Percentiles rank a stretch among this genome's conserved stretches.
Evolutionary conservation across 2,113 vertebrate genomes (phyloP).

Genomic region (Ophthalmolycus amberensis): DNA sequence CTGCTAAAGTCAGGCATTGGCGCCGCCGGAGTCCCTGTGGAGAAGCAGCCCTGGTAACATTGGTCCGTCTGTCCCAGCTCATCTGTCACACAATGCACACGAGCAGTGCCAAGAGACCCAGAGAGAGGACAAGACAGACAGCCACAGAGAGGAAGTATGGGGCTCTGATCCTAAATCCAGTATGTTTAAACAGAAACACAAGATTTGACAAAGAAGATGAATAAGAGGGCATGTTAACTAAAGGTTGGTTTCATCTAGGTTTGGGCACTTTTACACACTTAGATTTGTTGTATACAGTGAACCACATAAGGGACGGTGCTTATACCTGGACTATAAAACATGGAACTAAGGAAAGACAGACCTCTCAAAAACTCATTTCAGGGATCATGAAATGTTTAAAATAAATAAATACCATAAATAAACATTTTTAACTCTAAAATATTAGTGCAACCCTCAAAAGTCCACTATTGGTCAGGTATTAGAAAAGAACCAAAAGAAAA

Average conservation of each 20-base stretch:
- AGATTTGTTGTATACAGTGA: neutral
- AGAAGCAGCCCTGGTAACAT: neutral
- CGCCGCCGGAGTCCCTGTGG: neutral
- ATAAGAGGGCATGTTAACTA: neutral
- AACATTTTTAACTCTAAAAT: too few species aligned
- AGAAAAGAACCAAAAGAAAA: too few species aligned
- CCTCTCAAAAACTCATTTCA: too few species aligned
- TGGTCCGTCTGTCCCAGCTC: neutral
- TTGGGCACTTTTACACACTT: neutral
- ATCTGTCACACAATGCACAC: slow-evolving; percentile 32
- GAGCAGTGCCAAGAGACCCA: neutral
- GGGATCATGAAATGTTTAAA: too few species aligned
- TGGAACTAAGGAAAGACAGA: too few species aligned
- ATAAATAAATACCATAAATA: too few species aligned
- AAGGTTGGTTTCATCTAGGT: neutral
- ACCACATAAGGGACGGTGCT: neutral
- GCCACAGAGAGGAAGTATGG: neutral
- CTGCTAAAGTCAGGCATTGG: slow-evolving; percentile 10
- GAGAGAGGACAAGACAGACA: neutral
- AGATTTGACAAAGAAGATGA: neutral
- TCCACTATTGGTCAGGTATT: too few species aligned
- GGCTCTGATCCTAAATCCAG: neutral
- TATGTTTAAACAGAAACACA: neutral
- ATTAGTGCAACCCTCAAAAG: too few species aligned
- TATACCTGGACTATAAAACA: too few species aligned